A percentile compares a stretch with the other conserved stretches of the same genome.
Conservation (phyloP, 1,140 invertebrate genomes). For the Drosophila cardini region DNA sequence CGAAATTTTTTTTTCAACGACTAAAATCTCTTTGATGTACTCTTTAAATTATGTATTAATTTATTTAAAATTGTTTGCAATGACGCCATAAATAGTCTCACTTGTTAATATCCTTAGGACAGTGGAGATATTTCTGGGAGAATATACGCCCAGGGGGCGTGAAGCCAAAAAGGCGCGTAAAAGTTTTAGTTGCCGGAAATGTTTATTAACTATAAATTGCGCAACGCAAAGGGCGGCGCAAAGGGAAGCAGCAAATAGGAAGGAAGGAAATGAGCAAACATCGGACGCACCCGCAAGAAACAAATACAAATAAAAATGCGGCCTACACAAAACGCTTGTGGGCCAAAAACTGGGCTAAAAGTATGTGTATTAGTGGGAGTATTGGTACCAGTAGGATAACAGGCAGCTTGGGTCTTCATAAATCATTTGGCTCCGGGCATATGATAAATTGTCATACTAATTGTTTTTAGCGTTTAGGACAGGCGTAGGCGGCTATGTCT, state of each 20-base stretch:
- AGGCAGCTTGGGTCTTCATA: constrained; percentile 61
- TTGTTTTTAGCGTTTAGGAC: constrained; percentile 79
- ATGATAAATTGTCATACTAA: constrained; percentile 84
- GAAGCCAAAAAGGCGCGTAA: constrained; percentile 32
- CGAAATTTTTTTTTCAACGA: too few species aligned
- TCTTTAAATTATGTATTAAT: background rate
- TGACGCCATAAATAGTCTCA: background rate
- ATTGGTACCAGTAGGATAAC: constrained; percentile 13
- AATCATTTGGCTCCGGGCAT: constrained; percentile 75
- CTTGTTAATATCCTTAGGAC: background rate
- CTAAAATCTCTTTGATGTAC: too few species aligned
- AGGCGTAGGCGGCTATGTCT: constrained; percentile 32
- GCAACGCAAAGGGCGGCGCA: constrained; percentile 55
- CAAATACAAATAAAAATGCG: constrained; percentile 68
- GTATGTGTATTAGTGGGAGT: constrained; percentile 29
- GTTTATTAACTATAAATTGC: constrained; percentile 82
- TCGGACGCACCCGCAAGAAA: constrained; percentile 68
- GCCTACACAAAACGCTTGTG: constrained; percentile 27
- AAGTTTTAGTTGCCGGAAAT: constrained; percentile 65
- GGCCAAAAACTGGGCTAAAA: constrained; percentile 27
- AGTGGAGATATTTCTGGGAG: background rate
- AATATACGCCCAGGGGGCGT: constrained; percentile 7
- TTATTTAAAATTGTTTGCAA: background rate
- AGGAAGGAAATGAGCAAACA: constrained; percentile 79
- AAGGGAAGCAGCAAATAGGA: constrained; percentile 30